Evolutionary conservation across 1,140 invertebrate species (phyloP).

Genomic region (Drosophila sproati): DNA sequence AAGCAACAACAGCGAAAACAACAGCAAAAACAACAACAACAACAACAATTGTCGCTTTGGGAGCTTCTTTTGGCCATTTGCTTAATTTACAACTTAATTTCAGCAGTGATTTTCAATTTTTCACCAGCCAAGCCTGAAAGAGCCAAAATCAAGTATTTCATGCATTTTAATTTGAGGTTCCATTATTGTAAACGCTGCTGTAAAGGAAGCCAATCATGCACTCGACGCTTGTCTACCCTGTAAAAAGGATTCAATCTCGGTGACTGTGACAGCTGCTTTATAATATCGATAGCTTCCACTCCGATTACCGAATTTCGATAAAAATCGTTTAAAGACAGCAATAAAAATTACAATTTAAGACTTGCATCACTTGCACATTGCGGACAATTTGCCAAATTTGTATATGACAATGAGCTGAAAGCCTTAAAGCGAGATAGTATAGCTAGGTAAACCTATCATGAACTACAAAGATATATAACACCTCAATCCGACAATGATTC

Average conservation of each 20-base stretch:
- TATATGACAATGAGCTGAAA: no score
- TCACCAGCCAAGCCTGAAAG: constrained; percentile 21
- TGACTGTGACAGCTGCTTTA: no score
- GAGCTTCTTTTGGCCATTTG: constrained; percentile 51
- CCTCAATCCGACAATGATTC: no score
- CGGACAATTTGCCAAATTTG: no score
- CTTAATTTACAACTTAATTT: constrained; percentile 78
- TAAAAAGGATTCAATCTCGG: neutral
- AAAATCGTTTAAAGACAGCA: no score
- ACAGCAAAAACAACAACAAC: constrained; percentile 1
- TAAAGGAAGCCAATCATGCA: neutral
- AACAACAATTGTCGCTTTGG: constrained; percentile 1
- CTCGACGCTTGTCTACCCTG: constrained; percentile 10
- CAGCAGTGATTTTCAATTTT: constrained; percentile 66
- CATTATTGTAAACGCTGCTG: constrained; percentile 60
- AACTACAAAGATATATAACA: no score
- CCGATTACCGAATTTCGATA: no score
- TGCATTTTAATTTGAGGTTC: constrained; percentile 56
- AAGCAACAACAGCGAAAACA: constrained; percentile 29
- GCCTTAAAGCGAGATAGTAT: no score
- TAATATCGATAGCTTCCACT: no score
- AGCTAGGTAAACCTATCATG: no score
- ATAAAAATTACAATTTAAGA: no score
- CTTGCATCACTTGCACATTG: no score
- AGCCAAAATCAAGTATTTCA: constrained; percentile 35